Evolutionary conservation across 2,888 invertebrate genomes (phyloP).

Genomic region (Plebejus melissa): DNA sequence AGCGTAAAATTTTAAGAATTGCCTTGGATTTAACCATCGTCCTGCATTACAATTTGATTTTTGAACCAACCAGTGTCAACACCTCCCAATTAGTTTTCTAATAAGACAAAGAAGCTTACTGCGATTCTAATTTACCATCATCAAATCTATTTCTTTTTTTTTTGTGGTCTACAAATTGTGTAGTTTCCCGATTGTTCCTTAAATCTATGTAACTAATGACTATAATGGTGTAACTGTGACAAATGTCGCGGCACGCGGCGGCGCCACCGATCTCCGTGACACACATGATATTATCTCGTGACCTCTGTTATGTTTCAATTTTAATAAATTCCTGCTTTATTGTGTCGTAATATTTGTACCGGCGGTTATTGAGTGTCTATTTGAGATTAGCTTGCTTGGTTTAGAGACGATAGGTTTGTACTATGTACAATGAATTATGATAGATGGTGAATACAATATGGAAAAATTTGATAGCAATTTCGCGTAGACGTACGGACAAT

Average conservation of each 20-base stretch:
- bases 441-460: not conserved
- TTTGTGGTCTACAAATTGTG: not conserved
- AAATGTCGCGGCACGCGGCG: conserved; percentile 2
- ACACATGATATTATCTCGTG: conserved; percentile 23
- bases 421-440: too few species aligned
- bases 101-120: not conserved
- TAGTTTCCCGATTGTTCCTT: not conserved
- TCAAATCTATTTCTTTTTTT: not conserved
- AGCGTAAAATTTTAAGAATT: not conserved
- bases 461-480: not conserved
- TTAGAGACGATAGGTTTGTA: not conserved
- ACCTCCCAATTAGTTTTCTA: not conserved
- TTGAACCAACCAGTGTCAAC: not conserved
- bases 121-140: not conserved
- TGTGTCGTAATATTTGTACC: not conserved
- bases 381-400: not conserved
- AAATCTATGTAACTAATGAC: not conserved
- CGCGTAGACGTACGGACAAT: not conserved
- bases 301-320: conserved; percentile 18
- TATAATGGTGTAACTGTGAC: not conserved
- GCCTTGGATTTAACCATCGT: not conserved
- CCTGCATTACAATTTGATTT: not conserved
- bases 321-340: conserved; percentile 10
- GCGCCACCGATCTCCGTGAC: conserved; percentile 20
- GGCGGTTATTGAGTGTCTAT: not conserved